Evolutionary conservation across 1,140 invertebrate species (phyloP), one percentile per base, ranked within the genome.

Genomic region (Holotrichia oblita): DNA sequence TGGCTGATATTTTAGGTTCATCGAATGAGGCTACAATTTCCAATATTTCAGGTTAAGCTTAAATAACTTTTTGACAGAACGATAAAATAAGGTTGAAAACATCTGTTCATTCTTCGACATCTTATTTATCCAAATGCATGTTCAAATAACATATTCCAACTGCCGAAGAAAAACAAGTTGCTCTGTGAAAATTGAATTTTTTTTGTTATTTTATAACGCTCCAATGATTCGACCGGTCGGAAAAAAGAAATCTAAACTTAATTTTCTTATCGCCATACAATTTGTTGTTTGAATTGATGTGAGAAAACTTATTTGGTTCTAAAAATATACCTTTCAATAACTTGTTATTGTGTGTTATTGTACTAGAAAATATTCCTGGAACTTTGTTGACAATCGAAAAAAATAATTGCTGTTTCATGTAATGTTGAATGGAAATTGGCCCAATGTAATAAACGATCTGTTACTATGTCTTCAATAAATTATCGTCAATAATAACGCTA

Each of bases 391-490:
- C 27, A 34, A 34, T 34, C 4, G 27, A 34, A 34, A 34, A 34
- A 34, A 34, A 4, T 34, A 34, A 2, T 2, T 34, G 27, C 4
- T 4, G 4, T 34, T 34, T 34, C 4, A 34, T 4, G 27, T 4
- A 34, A 34, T 34, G 27, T 34, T 34, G 27, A 34, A 34, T 34
- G 27, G 27, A 34, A 34, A 34, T 34, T 34, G 27, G 1, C 4
- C 2, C 27, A 34, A 34, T 55, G 48, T 17, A n/a, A 17, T 6
- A 55, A 55, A n/a, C 4, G 17, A 17, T 55, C 14, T 7, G 48
- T 55, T 55, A 14, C 48, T 55, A 55, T 55, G 48, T 17, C n/a
- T 55, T 55, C n/a, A 55, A 17, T 55, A 55, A 55, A 55, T 55
- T 55, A 17, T n/a, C 17, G 48, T 17, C 17, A 55, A 55, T 55